phyloP scores from a whole-genome alignment of 2,113 vertebrate genomes.

The Paracanthobrama guichenoti region DNA sequence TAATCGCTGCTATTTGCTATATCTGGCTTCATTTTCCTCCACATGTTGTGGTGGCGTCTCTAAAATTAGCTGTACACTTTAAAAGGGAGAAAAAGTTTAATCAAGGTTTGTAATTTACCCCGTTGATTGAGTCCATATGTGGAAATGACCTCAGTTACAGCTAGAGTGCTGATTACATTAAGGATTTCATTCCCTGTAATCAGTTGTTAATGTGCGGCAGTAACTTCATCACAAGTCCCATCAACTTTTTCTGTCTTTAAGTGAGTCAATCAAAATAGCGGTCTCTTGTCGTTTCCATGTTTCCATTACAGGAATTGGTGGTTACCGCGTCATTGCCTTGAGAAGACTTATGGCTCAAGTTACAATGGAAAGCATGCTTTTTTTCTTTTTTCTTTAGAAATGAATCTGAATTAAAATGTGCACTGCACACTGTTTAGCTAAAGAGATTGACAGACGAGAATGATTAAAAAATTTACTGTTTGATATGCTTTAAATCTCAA shows the following conservation, averaged over 20 bases:
- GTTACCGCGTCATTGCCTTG: not conserved
- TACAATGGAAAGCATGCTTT: not conserved
- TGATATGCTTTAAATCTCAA: not conserved
- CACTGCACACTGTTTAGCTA: not conserved
- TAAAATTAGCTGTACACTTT: conserved; percentile 40
- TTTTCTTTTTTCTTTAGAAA: not conserved
- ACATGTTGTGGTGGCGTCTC: conserved; percentile 9
- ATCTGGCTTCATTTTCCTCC: conserved; percentile 37
- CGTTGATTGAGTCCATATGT: conserved; percentile 38
- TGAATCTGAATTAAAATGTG: not conserved
- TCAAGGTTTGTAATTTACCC: conserved; percentile 41
- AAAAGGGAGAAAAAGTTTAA: conserved; percentile 50
- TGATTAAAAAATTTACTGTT: not conserved
- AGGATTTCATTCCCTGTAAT: conserved; percentile 45
- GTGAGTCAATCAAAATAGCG: conserved; percentile 26
- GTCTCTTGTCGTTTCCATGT: conserved; percentile 5
- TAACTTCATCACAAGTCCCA: conserved; percentile 24
- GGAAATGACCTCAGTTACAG: conserved; percentile 40
- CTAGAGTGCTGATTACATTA: conserved; percentile 45
- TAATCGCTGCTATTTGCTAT: conserved; percentile 52
- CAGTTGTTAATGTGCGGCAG: conserved; percentile 36
- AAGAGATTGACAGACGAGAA: not conserved
- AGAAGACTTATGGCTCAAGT: not conserved
- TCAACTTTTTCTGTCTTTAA: conserved; percentile 25
- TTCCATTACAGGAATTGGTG: conserved; percentile 10